Evolutionary conservation across 1,140 invertebrate genomes (phyloP).

Genomic region (Drosophila sp.): DNA sequence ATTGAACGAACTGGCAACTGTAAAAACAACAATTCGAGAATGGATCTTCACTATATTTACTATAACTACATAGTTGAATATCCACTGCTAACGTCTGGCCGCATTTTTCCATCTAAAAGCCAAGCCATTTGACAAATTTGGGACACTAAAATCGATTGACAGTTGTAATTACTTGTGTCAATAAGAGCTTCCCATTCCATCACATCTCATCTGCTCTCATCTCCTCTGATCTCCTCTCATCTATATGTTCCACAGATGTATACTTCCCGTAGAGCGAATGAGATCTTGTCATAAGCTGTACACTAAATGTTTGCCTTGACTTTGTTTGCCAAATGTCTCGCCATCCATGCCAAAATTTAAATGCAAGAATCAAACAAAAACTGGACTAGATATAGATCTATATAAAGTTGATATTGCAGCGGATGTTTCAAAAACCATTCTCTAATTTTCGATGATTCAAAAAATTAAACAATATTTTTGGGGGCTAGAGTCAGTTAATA

Average conservation of each 20-base stretch:
- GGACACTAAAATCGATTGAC: constrained; percentile 79
- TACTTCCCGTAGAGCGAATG: constrained; percentile 14
- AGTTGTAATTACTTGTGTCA: constrained; percentile 75
- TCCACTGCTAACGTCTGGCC: constrained; percentile 26
- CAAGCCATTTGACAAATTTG: constrained; percentile 67
- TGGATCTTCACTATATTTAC: constrained; percentile 7
- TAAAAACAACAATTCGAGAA: constrained; percentile 51
- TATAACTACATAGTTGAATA: constrained; percentile 12
- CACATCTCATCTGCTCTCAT: no score
- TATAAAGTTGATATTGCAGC: no score
- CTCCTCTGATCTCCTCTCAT: not conserved
- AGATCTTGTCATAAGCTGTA: constrained; percentile 44
- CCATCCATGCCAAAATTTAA: not conserved
- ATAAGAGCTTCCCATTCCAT: constrained; percentile 23
- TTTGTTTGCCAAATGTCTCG: constrained; percentile 2
- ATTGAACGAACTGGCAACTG: constrained; percentile 59
- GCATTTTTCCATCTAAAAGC: constrained; percentile 71
- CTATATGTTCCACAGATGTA: constrained; percentile 3
- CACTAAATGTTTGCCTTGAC: not conserved
- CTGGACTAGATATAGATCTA: not conserved
- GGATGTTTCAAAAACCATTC: no score
- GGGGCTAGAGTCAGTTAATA: no score
- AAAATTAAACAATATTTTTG: no score
- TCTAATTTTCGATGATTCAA: no score
- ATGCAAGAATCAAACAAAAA: not conserved